Base-by-base conservation (phyloP, 2,113 vertebrate genomes). In the Stomatorhinus ivindoensis region DNA sequence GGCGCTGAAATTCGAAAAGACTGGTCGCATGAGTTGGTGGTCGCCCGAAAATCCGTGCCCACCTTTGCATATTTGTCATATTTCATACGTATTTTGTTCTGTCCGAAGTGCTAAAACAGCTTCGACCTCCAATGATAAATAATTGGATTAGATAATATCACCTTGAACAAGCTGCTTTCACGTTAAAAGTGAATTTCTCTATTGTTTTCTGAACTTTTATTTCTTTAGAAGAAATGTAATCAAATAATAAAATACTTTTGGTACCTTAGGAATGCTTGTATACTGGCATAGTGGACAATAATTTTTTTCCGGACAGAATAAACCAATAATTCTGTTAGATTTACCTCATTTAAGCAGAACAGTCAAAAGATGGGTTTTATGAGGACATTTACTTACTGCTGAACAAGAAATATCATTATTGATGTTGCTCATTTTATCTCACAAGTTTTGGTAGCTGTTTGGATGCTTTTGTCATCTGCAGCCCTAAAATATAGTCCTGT, bases 1-100 rank as follows among this genome's bases (percentile, higher is more conserved):
- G 89, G 89, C 85, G 89, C 61, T 48, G 21, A 89, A 87, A 89
- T 89, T 89, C 69, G 35, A 89, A 89, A 87, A 31, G 24, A 50
- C 21, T 47, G 48, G 1, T 27, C 8, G 21, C 4, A 11, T 17
- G 47, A 86, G 27, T 48, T 35, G 44, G 46, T 24, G 80, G 15
- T 24, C 39, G 42, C 47, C 80, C 39, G 15, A 21, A 83, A 83
- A 44, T 83, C 1, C 39, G 1, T 53, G 27, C n/a, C 27, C 21
- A 84, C 21, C 8, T 46, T 24, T 19, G 44, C 21, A 47, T n/a
- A 47, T 47, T 44, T 84, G 2, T 19, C 13, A 42, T 17, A 80
- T 42, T 80, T 80, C 6, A 42, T 27, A 39, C 0, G n/a, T 31
- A 31, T 19, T 42, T 80, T 80, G 35, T 19, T 80, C 2, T 80